phyloP scores from a whole-genome alignment of 2,888 invertebrate genomes.

The Cryptocheilus praepositus region DNA sequence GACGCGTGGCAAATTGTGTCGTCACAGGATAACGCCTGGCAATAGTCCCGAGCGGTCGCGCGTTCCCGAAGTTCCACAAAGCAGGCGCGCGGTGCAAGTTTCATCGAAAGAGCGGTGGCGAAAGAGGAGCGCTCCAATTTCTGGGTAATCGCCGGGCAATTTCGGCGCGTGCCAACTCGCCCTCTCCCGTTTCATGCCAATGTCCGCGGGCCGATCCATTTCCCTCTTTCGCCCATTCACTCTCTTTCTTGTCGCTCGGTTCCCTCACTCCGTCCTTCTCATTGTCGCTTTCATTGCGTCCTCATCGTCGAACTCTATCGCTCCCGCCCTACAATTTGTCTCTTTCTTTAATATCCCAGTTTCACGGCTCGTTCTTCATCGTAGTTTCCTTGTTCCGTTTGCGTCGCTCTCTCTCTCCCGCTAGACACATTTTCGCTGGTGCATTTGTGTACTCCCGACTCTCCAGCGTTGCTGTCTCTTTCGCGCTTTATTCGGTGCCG shows the following conservation, averaged over 20 bases:
- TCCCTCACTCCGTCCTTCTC: no score
- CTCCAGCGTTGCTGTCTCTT: neutral
- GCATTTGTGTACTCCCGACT: neutral
- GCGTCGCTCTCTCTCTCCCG: constrained; percentile 33
- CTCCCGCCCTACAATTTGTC: no score
- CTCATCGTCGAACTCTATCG: no score
- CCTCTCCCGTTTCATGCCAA: constrained; percentile 1
- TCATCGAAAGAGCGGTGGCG: neutral
- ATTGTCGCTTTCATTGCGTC: no score
- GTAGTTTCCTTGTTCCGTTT: constrained; percentile 29
- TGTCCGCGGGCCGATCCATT: constrained; percentile 7
- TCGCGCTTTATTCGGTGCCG: neutral
- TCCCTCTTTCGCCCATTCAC: neutral
- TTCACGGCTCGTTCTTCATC: neutral
- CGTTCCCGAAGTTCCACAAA: neutral
- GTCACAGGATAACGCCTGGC: no score
- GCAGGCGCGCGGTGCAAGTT: neutral
- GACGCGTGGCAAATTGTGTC: no score
- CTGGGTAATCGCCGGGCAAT: constrained; percentile 62
- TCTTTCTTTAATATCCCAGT: no score
- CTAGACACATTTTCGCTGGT: constrained; percentile 20
- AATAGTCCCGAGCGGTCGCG: no score
- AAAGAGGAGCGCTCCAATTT: constrained; percentile 43
- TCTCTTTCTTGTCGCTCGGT: no score
- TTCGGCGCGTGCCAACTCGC: constrained; percentile 62